These are phyloP conservation scores for Podocnemis expansa DNA, from an alignment of 2,113 vertebrate species.

Conservation along the genomic window DNA sequence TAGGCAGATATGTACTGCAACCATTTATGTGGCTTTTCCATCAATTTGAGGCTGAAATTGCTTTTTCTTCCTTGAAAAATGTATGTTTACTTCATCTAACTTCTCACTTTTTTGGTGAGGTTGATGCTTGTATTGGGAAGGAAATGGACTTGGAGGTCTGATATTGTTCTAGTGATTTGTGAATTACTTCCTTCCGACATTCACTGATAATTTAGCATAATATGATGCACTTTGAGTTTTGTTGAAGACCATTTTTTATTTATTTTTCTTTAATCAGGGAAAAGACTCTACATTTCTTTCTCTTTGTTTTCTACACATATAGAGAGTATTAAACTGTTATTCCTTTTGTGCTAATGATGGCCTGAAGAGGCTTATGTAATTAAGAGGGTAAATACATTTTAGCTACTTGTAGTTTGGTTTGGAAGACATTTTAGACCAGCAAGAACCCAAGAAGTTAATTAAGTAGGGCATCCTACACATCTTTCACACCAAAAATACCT, in stretches of 20 bases:
- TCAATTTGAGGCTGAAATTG: background rate
- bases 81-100: background rate
- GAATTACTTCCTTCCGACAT: background rate
- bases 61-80: conserved; percentile 2
- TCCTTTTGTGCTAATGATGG: background rate
- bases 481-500: background rate
- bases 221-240: fast-evolving
- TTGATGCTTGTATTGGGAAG: background rate
- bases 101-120: background rate
- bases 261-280: background rate
- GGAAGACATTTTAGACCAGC: conserved; percentile 26
- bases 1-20: background rate
- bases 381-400: conserved; percentile 52
- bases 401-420: background rate
- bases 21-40: conserved; percentile 5
- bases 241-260: background rate
- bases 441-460: conserved; percentile 8
- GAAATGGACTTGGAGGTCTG: background rate
- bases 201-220: background rate
- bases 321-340: background rate
- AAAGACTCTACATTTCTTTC: background rate
- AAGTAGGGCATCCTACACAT: background rate
- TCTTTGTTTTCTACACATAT: background rate
- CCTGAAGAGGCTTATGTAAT: conserved; percentile 16
- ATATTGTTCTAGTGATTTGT: fast-evolving